Evolutionary conservation across 2,113 vertebrate species (phyloP), one percentile per base, ranked within the genome.

Genomic region (Steatornis caripensis): DNA sequence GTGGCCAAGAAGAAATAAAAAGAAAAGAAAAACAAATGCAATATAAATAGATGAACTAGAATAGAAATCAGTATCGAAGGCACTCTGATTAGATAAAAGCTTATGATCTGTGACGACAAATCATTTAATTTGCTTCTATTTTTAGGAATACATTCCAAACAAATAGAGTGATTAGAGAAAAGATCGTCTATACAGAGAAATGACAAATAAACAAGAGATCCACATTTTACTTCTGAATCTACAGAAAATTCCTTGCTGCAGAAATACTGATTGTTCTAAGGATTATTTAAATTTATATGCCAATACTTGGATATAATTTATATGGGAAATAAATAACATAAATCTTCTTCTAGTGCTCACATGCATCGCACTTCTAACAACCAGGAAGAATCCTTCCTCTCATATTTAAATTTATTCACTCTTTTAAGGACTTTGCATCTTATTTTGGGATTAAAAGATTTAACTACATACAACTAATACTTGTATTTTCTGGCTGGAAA

Each of bases 161-260:
- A 97, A 90, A 87, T 41, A 77, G 9, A 54, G 26, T 95, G 80
- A 95, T 96, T 95, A 95, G 29, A 65, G 20, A 85, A 72, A 92
- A 91, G 61, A 41, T 34, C 14, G 12, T 89, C 26, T 69, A 11
- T 65, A 36, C 5, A 62, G 10, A 30, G 11, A 49, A 82, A 80
- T 43, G 32, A 54, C 14, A 87, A 84, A 95, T 46, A 83, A 80
- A 24, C 6, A 71, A 79, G 26, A 87, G 22, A 54, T 45, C 12
- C 5, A 76, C 9, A 58, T 85, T 95, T 92, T 79, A 61, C 37
- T 94, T 90, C 65, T 89, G 14, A 76, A 92, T 81, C 20, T 84
- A 36, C 39, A 92, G 64, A 86, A 95, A 95, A 70, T 51, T 19
- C 30, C 3, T 36, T 88, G 15, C 37, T 75, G 26, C 22, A 75